Conservation (phyloP, 1,140 invertebrate genomes). For the Drosophila quadrilineata region DNA sequence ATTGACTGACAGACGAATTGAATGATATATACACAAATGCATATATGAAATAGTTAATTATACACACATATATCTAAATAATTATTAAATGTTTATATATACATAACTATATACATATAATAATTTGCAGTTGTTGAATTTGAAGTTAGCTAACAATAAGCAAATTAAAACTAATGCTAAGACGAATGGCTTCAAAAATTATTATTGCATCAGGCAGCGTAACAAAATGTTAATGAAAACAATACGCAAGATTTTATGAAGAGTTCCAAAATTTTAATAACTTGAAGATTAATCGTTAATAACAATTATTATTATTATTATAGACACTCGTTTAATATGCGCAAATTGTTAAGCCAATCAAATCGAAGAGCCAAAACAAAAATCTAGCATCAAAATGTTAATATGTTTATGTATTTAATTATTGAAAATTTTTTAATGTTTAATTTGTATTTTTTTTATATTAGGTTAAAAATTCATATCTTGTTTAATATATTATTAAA, state of each 20-base stretch:
- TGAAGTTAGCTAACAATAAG: slow-evolving; percentile 45
- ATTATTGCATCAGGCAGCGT: slow-evolving; percentile 47
- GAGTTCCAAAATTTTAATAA: background rate
- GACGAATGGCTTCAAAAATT: slow-evolving; percentile 34
- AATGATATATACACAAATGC: slow-evolving; percentile 2
- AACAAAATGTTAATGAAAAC: slow-evolving; percentile 63
- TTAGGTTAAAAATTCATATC: slow-evolving; percentile 53
- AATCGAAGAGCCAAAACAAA: slow-evolving; percentile 9
- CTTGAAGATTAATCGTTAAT: slow-evolving; percentile 15
- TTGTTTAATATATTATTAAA: slow-evolving; percentile 30
- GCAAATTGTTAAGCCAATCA: slow-evolving; percentile 67
- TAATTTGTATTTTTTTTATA: too few species aligned
- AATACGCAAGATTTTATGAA: slow-evolving; percentile 62
- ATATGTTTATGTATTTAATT: slow-evolving; percentile 34
- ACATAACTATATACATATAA: slow-evolving; percentile 38
- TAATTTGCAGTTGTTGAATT: slow-evolving; percentile 68
- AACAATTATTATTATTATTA: slow-evolving; percentile 10
- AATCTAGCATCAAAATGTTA: slow-evolving; percentile 29
- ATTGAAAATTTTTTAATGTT: too few species aligned
- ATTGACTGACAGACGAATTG: background rate
- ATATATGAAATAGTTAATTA: slow-evolving; percentile 1
- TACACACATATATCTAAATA: slow-evolving; percentile 23
- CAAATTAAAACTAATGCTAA: slow-evolving; percentile 36
- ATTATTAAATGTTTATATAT: slow-evolving; percentile 41
- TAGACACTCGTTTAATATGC: too few species aligned